These are phyloP conservation scores for Lasioglossum oenotherae DNA, from an alignment of 2,888 invertebrate genomes.

Conservation along the genomic window DNA sequence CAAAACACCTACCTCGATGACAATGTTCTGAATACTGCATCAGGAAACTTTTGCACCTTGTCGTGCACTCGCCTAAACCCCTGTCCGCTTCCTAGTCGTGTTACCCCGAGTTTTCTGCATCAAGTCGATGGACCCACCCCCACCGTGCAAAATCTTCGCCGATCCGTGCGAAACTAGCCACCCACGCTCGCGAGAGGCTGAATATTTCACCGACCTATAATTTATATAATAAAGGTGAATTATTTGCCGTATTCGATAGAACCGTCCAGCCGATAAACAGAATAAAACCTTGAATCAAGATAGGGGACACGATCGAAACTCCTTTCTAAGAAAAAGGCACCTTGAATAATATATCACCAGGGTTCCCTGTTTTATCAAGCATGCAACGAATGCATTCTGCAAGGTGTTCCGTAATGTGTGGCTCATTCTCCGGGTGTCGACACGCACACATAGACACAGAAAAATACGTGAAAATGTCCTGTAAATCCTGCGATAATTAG, in stretches of 20 bases:
- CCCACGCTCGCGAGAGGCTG: not conserved
- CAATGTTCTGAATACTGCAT: constrained; percentile 60
- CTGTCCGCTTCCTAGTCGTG: constrained; percentile 45
- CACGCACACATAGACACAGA: not conserved
- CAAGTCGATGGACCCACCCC: constrained; percentile 40
- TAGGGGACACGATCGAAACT: constrained; percentile 35
- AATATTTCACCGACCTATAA: constrained; percentile 10
- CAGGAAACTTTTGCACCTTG: constrained; percentile 62
- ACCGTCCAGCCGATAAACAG: constrained; percentile 27
- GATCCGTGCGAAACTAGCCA: not conserved
- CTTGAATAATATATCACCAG: constrained; percentile 32
- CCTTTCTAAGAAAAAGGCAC: constrained; percentile 28
- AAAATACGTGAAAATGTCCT: not conserved
- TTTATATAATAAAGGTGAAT: constrained; percentile 21
- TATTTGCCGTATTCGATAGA: not conserved
- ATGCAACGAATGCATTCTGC: constrained; percentile 34
- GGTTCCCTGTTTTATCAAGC: constrained; percentile 37
- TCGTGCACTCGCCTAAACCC: constrained; percentile 57
- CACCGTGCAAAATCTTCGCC: constrained; percentile 32
- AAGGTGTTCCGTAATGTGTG: not conserved
- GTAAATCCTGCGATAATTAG: not conserved
- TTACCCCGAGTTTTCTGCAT: constrained; percentile 42
- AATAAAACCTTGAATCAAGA: constrained; percentile 15
- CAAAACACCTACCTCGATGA: constrained; percentile 17
- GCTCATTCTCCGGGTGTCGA: not conserved